phyloP scores from a whole-genome alignment of 2,888 invertebrate genomes.

The Cephus nigrinus region DNA sequence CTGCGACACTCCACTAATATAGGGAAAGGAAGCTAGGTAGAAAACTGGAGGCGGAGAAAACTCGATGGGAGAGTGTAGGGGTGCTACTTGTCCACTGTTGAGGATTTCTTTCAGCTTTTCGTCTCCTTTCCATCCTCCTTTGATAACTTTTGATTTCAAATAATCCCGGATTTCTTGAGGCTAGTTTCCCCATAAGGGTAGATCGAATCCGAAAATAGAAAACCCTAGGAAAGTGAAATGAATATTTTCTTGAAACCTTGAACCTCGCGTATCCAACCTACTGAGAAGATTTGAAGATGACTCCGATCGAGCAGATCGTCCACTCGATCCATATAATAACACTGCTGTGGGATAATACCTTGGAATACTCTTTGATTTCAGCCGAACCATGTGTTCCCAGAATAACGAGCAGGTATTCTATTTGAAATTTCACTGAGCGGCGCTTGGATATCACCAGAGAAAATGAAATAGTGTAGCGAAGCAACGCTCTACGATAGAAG shows the following conservation, averaged over 20 bases:
- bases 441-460: no score
- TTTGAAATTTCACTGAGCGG: no score
- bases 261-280: no score
- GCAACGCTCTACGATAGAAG: no score
- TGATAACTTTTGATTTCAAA: slow-evolving; percentile 47
- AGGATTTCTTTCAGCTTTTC: slow-evolving; percentile 28
- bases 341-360: no score
- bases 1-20: slow-evolving; percentile 12
- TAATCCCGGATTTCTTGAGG: slow-evolving; percentile 43
- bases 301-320: no score
- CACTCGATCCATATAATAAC: no score
- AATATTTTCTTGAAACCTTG: slow-evolving; percentile 29
- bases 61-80: slow-evolving; percentile 45
- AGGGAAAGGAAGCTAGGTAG: slow-evolving; percentile 24
- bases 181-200: background rate
- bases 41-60: slow-evolving; percentile 42
- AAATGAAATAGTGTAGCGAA: no score
- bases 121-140: slow-evolving; percentile 1
- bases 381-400: no score
- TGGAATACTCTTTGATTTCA: no score
- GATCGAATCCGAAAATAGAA: slow-evolving; percentile 30
- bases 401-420: no score
- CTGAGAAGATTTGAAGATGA: no score
- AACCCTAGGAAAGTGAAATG: slow-evolving; percentile 44
- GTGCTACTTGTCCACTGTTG: slow-evolving; percentile 35